Percentiles rank a stretch among this genome's conserved stretches.
phyloP scores from a whole-genome alignment of 2,113 vertebrate species.

The Tragelaphus scriptus region DNA sequence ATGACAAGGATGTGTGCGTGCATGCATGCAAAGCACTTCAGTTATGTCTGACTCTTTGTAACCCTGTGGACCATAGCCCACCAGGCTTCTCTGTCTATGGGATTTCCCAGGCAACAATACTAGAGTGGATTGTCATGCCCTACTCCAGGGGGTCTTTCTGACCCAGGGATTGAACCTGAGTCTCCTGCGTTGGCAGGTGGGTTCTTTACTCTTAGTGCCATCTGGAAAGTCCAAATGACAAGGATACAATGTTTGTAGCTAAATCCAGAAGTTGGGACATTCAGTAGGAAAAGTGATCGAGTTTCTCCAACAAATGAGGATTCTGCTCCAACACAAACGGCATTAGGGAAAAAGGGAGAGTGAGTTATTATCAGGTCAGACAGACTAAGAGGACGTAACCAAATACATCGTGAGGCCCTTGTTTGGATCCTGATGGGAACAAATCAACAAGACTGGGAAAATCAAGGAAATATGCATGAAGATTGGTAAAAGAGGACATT shows the following conservation, averaged over 20 bases:
- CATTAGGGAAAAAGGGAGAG: not conserved
- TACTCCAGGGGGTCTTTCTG: not conserved
- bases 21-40: fast-evolving
- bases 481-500: not conserved
- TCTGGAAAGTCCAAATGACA: not conserved
- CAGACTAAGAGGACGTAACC: not conserved
- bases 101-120: not conserved
- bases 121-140: not conserved
- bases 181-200: not conserved
- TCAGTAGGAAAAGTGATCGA: not conserved
- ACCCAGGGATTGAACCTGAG: not conserved
- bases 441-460: not conserved
- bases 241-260: not conserved
- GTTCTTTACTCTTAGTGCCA: not conserved
- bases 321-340: not conserved
- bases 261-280: not conserved
- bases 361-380: not conserved
- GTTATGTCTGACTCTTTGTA: not conserved
- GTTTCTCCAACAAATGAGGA: not conserved
- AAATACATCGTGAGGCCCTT: not conserved
- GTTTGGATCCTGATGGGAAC: not conserved
- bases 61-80: not conserved
- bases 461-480: not conserved
- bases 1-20: not conserved
- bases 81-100: not conserved